Conservation (phyloP, 1,140 invertebrate genomes). For the Danaus melanippus region DNA sequence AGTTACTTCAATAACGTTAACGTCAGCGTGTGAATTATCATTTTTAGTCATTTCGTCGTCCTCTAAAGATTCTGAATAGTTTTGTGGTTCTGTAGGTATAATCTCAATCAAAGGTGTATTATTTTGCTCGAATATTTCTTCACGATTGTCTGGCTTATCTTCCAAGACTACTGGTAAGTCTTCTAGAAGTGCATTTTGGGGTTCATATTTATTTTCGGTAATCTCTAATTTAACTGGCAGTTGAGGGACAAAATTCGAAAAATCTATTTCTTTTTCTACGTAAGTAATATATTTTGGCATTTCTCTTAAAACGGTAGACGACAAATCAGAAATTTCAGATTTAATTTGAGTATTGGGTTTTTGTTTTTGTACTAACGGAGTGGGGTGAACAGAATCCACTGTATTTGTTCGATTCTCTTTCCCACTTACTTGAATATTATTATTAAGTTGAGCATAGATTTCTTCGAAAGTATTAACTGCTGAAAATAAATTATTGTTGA, state of each 20-base stretch:
- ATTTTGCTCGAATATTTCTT: too few species aligned
- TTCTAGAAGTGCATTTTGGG: slow-evolving; percentile 29
- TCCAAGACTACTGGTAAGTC: not conserved
- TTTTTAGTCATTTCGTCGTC: too few species aligned
- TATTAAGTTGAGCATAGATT: slow-evolving; percentile 55
- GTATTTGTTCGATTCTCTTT: slow-evolving; percentile 7
- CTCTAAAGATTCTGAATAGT: too few species aligned
- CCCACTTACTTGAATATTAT: slow-evolving; percentile 11
- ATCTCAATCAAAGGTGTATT: not conserved
- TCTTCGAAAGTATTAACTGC: slow-evolving; percentile 58
- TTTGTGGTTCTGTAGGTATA: too few species aligned
- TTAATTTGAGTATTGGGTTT: too few species aligned
- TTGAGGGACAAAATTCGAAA: slow-evolving; percentile 23
- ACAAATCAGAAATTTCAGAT: too few species aligned
- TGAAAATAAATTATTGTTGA: slow-evolving; percentile 55
- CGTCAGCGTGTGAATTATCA: too few species aligned
- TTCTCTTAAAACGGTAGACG: too few species aligned
- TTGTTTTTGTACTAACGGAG: too few species aligned
- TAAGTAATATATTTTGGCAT: slow-evolving; percentile 1
- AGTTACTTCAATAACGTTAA: too few species aligned
- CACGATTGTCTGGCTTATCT: too few species aligned
- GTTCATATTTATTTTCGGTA: slow-evolving; percentile 22
- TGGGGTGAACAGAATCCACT: not conserved
- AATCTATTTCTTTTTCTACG: slow-evolving; percentile 27
- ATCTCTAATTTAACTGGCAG: slow-evolving; percentile 27